Conservation (phyloP, 2,888 invertebrate genomes). For the Sarcophaga subvicina region DNA sequence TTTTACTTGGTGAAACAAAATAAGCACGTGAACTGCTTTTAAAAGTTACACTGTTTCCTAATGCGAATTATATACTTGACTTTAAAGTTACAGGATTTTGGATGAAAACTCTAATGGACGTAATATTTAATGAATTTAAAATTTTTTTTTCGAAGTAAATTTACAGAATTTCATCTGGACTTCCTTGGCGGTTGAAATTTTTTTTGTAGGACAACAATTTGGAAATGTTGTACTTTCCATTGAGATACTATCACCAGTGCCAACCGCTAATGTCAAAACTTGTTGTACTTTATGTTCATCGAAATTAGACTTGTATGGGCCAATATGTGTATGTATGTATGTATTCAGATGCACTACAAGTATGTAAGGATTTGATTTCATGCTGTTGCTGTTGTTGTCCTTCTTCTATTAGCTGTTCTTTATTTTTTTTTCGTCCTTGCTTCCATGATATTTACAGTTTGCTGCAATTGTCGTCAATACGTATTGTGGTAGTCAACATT, state of each 20-base stretch:
- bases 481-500: not conserved
- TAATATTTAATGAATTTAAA: no score
- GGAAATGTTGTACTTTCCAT: conserved; percentile 30
- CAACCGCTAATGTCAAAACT: conserved; percentile 49
- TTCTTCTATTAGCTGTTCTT: not conserved
- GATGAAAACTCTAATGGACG: not conserved
- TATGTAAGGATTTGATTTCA: no score
- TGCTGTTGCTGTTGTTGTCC: no score
- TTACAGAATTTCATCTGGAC: no score
- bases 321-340: not conserved
- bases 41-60: conserved; percentile 38
- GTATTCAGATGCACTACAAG: no score
- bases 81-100: not conserved
- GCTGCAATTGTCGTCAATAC: conserved; percentile 54
- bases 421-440: not conserved
- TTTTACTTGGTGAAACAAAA: conserved; percentile 4
- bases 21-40: conserved; percentile 29
- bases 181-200: no score
- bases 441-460: conserved; percentile 34
- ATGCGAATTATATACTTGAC: not conserved
- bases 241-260: conserved; percentile 10
- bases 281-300: conserved; percentile 53
- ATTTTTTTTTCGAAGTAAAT: no score
- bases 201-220: not conserved
- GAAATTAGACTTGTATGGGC: conserved; percentile 46